phyloP scores from a whole-genome alignment of 1,140 invertebrate genomes.

The Trichogramma pretiosum region DNA sequence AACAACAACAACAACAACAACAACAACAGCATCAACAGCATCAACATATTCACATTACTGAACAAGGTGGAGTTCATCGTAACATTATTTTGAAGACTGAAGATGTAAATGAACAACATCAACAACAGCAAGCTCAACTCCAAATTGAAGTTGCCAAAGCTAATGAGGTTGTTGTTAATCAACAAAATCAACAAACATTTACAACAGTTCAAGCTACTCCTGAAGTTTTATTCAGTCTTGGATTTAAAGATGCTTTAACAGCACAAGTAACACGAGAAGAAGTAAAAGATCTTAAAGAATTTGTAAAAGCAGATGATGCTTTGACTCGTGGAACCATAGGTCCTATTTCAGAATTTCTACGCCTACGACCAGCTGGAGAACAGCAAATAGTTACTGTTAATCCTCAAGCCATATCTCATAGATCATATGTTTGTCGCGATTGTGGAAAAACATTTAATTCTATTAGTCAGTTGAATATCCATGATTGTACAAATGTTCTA shows the following conservation, averaged over 20 bases:
- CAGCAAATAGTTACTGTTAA: constrained; percentile 37
- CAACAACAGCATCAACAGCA: constrained; percentile 12
- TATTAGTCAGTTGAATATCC: constrained; percentile 31
- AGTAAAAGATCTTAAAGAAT: constrained; percentile 36
- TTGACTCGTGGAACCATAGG: constrained; percentile 37
- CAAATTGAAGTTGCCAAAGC: no score
- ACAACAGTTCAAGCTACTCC: constrained; percentile 38
- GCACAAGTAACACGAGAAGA: constrained; percentile 33
- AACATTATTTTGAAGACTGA: constrained; percentile 39
- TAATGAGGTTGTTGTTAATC: constrained; percentile 20
- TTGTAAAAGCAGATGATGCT: constrained; percentile 32
- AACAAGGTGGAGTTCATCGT: constrained; percentile 32
- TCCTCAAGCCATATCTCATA: constrained; percentile 35
- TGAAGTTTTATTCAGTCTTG: constrained; percentile 40
- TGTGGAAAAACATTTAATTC: constrained; percentile 37
- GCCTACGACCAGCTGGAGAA: constrained; percentile 36
- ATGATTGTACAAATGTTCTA: constrained; percentile 30
- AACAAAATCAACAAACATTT: constrained; percentile 26
- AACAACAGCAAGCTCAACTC: constrained; percentile 31
- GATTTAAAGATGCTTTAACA: constrained; percentile 35
- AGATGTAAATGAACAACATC: constrained; percentile 26
- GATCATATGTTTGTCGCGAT: constrained; percentile 39
- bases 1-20: constrained; percentile 12
- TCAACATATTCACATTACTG: constrained; percentile 10
- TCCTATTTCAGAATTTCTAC: constrained; percentile 41